Evolutionary conservation across 1,140 invertebrate genomes (phyloP), one percentile per base, ranked within the genome.

Genomic region (Drosophila virilis): DNA sequence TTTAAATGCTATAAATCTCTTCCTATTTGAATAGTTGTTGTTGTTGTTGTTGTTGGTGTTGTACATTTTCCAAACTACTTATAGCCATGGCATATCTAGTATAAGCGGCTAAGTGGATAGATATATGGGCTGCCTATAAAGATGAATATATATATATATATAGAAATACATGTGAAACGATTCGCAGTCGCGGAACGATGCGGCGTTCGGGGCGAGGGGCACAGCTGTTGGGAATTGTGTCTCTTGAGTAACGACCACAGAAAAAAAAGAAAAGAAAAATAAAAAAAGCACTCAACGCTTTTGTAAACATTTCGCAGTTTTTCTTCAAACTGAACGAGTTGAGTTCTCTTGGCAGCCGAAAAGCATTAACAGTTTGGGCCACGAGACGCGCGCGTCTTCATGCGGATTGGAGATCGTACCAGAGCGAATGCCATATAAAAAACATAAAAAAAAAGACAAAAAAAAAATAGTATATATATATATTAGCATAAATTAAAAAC

Each of bases 231-330:
- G 55, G 64, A 35, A 60, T 28, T 74, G 82, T 80, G 82, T 82
- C 78, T 86, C 72, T 76, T 88, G 76, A 77, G 71, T 82, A 86
- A 86, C 76, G 78, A 68, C 51, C 80, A 67, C 62, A 17, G 12
- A 12, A n/a, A 37, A 37, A 37, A 37, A 32, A 32, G n/a, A 51
- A 51, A 33, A 13, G n/a, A 37, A 52, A n/a, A n/a, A 6, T 38
- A 52, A 54, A 37, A 12, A 46, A 46, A 46, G 6, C 17, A 65
- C 85, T 89, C 85, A 78, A 61, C 71, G 77, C 77, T 84, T 74
- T 90, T 89, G 84, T 89, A 89, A 89, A 89, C 84, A 89, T 80
- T 89, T 90, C 61, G 66, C 77, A 65, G 61, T 55, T 74, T 66
- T 77, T 73, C 43, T 67, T 71, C 28, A 65, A 48, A 61, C 50